These are phyloP conservation scores for Zingel zingel DNA, from an alignment of 2,113 vertebrate species.

Conservation along the genomic window DNA sequence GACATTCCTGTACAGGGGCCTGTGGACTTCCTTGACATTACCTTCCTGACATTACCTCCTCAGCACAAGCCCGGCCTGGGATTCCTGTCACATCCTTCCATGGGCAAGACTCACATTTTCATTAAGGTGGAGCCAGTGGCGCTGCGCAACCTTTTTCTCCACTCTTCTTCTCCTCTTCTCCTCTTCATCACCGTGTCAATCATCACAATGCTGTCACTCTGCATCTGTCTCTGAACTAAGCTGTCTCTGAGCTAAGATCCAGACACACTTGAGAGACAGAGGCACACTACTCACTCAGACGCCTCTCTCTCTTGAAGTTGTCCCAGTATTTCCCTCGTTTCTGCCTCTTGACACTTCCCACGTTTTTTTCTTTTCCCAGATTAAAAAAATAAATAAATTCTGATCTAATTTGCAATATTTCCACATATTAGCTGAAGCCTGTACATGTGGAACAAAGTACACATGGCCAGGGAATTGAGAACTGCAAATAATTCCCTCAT, in stretches of 20 bases:
- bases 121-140: conserved; percentile 69
- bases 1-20: conserved; percentile 36
- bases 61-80: conserved; percentile 45
- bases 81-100: conserved; percentile 70
- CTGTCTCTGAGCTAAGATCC: conserved; percentile 67
- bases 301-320: conserved; percentile 63
- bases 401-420: conserved; percentile 81
- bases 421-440: conserved; percentile 80
- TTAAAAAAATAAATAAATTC: conserved; percentile 10
- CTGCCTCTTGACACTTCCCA: conserved; percentile 52
- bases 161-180: conserved; percentile 62
- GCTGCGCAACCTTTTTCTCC: conserved; percentile 76
- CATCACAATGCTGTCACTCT: conserved; percentile 75
- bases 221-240: conserved; percentile 72
- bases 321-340: conserved; percentile 48
- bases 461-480: conserved; percentile 85
- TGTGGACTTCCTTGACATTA: conserved; percentile 74
- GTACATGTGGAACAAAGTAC: conserved; percentile 82
- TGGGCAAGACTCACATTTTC: conserved; percentile 69
- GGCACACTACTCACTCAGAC: conserved; percentile 48
- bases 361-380: conserved; percentile 56
- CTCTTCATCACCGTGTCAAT: conserved; percentile 68
- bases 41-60: conserved; percentile 66
- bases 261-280: conserved; percentile 69
- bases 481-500: conserved; percentile 87